Evolutionary conservation across 2,113 vertebrate genomes (phyloP).

Genomic region (Trachemys scripta): DNA sequence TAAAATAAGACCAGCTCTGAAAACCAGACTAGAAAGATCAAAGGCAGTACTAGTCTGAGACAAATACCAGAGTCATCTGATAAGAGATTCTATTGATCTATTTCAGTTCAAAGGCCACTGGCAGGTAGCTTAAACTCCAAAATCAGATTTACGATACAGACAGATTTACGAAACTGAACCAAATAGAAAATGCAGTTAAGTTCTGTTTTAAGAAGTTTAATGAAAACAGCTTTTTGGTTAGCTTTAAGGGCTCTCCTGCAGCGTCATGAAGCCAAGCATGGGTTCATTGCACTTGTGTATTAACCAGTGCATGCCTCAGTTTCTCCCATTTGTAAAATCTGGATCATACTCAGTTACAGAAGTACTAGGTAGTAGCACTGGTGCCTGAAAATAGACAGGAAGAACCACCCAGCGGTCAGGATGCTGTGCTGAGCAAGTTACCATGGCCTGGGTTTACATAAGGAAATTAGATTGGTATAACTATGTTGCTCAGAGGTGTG

Average conservation of each 20-base stretch:
- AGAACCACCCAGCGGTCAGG: neutral
- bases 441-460: neutral
- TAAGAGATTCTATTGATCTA: neutral
- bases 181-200: neutral
- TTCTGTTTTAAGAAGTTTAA: neutral
- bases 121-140: neutral
- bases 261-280: neutral
- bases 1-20: constrained; percentile 49
- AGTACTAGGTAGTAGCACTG: neutral
- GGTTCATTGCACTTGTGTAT: neutral
- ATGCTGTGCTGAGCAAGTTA: neutral
- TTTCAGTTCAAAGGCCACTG: neutral
- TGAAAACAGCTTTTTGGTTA: neutral
- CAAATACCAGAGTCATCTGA: neutral
- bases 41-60: neutral
- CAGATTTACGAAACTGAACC: neutral
- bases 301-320: neutral
- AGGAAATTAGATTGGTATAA: neutral
- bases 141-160: neutral
- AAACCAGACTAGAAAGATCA: constrained; percentile 18
- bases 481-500: neutral
- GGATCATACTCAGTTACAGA: fast-evolving
- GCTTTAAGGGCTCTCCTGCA: neutral
- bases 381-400: neutral
- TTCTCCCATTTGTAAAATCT: fast-evolving